phyloP scores from a whole-genome alignment of 2,797 vertebrate species.

The Sparidentex hasta region DNA sequence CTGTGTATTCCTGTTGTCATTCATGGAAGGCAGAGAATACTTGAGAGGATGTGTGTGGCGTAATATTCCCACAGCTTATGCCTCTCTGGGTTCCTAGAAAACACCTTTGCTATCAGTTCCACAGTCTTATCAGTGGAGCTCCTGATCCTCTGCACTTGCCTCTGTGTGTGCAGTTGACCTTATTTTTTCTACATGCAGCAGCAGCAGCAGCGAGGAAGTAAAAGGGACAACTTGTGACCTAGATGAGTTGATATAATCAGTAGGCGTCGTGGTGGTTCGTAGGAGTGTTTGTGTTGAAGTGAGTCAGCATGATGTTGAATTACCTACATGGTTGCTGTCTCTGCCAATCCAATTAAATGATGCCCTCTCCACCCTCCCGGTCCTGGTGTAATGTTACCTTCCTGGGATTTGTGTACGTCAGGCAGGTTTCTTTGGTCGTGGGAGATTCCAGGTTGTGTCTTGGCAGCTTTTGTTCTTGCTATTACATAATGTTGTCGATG shows the following conservation, averaged over 20 bases:
- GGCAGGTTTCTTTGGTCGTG: not conserved
- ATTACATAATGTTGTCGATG: not conserved
- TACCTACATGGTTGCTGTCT: constrained; percentile 29
- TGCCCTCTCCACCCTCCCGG: constrained; percentile 2
- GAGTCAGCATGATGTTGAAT: constrained; percentile 39
- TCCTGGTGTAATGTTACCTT: constrained; percentile 54
- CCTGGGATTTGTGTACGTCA: not conserved
- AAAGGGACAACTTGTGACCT: constrained; percentile 31
- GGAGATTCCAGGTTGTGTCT: not conserved
- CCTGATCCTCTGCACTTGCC: constrained; percentile 13
- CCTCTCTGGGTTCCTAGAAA: not conserved
- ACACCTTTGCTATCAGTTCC: not conserved
- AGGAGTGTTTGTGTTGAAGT: constrained; percentile 31
- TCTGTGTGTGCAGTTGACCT: constrained; percentile 30
- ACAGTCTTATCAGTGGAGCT: not conserved
- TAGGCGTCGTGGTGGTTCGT: constrained; percentile 8
- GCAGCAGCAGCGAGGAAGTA: constrained; percentile 4
- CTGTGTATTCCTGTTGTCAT: not conserved
- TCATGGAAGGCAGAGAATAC: not conserved
- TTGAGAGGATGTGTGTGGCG: not conserved
- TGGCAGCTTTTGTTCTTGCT: not conserved
- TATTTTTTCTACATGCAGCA: constrained; percentile 32
- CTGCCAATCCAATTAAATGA: constrained; percentile 49
- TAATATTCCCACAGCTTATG: not conserved
- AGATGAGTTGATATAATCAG: constrained; percentile 41